A percentile compares a stretch with the other conserved stretches of the same genome.
phyloP scores from a whole-genome alignment of 2,797 vertebrate species.

The Aldrovandia affinis region DNA sequence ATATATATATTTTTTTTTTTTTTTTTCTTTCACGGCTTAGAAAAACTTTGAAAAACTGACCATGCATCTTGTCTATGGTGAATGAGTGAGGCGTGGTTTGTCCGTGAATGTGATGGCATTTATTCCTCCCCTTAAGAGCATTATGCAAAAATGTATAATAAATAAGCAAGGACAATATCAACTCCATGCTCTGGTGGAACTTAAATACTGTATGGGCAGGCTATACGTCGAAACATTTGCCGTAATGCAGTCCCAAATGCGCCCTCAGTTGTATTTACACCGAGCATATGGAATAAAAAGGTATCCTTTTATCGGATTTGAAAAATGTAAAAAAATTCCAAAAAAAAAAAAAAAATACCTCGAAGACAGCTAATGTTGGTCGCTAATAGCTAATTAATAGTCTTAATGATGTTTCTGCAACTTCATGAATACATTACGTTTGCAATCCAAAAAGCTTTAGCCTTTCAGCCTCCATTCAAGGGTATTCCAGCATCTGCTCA shows the following conservation, averaged over 20 bases:
- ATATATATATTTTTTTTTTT: conserved; percentile 25
- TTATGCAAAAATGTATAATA: conserved; percentile 1
- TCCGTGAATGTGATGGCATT: background rate
- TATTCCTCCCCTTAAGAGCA: background rate
- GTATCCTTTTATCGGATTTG: conserved; percentile 30
- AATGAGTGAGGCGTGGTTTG: background rate
- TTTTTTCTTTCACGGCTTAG: conserved; percentile 35
- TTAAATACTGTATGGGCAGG: background rate
- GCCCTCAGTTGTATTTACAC: conserved; percentile 20
- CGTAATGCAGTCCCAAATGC: background rate
- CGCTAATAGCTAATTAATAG: conserved; percentile 75
- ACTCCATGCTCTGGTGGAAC: background rate
- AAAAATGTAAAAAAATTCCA: background rate
- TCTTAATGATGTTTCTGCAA: conserved; percentile 87
- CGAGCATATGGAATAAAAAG: background rate
- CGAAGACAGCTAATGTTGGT: conserved; percentile 62
- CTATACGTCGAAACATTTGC: background rate
- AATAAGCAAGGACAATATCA: background rate
- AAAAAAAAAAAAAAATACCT: conserved; percentile 37
- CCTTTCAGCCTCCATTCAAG: conserved; percentile 84
- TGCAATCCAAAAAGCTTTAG: conserved; percentile 77
- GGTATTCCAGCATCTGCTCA: conserved; percentile 95
- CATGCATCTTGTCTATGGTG: conserved; percentile 59
- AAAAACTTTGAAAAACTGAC: conserved; percentile 35
- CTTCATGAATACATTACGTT: conserved; percentile 88